Conservation (phyloP, 35 echinoderm and acorn worm species). For the Holothuria glaberrima region DNA sequence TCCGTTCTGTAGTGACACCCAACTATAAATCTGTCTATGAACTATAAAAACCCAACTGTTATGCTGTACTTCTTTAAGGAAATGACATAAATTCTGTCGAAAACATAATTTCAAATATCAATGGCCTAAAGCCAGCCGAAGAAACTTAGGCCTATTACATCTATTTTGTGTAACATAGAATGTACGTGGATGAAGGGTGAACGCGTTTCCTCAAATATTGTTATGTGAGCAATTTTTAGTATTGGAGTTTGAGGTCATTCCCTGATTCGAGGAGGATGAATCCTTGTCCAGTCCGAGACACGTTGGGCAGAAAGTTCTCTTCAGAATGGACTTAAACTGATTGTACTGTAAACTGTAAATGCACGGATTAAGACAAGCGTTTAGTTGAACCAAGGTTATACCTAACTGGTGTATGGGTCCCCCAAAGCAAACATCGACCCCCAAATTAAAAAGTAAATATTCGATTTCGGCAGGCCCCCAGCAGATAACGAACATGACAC, state of each 20-base stretch:
- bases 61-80: too few relatives aligned
- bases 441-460: conserved; percentile 80
- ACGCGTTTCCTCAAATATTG: neutral
- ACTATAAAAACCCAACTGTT: too few relatives aligned
- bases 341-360: conserved; percentile 90
- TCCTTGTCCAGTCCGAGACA: conserved; percentile 42
- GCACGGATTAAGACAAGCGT: conserved; percentile 86
- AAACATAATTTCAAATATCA: too few relatives aligned
- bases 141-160: too few relatives aligned
- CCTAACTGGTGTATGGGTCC: conserved; percentile 61
- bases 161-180: too few relatives aligned
- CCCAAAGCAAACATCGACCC: conserved; percentile 63
- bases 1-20: too few relatives aligned
- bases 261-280: conserved; percentile 19
- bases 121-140: too few relatives aligned
- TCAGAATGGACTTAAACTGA: conserved; percentile 79
- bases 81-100: too few relatives aligned
- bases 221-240: conserved; percentile 50
- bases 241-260: conserved; percentile 25
- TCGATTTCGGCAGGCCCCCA: conserved; percentile 83
- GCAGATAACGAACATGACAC: conserved; percentile 74
- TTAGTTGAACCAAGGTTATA: conserved; percentile 73
- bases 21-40: too few relatives aligned
- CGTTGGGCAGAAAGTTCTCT: conserved; percentile 54
- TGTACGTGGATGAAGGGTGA: too few relatives aligned